These are phyloP conservation scores for Cyclophora punctaria DNA, from an alignment of 2,888 invertebrate species.

Conservation along the genomic window DNA sequence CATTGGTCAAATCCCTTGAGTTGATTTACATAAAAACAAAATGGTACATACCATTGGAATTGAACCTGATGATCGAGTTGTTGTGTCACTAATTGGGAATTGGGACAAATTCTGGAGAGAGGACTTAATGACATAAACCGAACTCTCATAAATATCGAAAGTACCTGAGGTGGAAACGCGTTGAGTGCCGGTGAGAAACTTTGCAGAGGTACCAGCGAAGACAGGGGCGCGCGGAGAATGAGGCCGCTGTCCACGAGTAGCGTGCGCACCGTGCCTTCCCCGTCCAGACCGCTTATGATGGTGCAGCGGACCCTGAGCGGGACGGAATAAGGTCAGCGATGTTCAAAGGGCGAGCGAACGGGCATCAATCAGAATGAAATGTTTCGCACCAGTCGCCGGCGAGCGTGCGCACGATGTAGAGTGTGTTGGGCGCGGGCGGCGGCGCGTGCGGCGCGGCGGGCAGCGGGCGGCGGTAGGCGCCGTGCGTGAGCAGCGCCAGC, in stretches of 20 bases:
- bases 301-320: conserved; percentile 56
- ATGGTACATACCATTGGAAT: no score
- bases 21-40: no score
- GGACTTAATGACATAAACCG: conserved; percentile 6
- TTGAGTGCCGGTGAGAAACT: conserved; percentile 72
- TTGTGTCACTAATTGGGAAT: background rate
- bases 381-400: conserved; percentile 59
- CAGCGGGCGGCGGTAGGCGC: conserved; percentile 61
- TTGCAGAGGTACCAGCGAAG: conserved; percentile 60
- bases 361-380: conserved; percentile 1
- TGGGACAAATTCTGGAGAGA: background rate
- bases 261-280: conserved; percentile 63
- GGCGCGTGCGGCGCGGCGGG: conserved; percentile 61
- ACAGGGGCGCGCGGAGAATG: conserved; percentile 61
- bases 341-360: no score
- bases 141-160: no score
- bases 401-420: conserved; percentile 68
- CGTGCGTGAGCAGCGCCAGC: conserved; percentile 56
- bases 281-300: conserved; percentile 62
- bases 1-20: no score
- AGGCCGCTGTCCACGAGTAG: conserved; percentile 66
- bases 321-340: no score
- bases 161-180: conserved; percentile 74
- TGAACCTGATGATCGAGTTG: no score
- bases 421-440: conserved; percentile 39